Percentiles rank a stretch among this genome's conserved stretches.
phyloP scores from a whole-genome alignment of 2,888 invertebrate species.

The Pyrochroa serraticornis region DNA sequence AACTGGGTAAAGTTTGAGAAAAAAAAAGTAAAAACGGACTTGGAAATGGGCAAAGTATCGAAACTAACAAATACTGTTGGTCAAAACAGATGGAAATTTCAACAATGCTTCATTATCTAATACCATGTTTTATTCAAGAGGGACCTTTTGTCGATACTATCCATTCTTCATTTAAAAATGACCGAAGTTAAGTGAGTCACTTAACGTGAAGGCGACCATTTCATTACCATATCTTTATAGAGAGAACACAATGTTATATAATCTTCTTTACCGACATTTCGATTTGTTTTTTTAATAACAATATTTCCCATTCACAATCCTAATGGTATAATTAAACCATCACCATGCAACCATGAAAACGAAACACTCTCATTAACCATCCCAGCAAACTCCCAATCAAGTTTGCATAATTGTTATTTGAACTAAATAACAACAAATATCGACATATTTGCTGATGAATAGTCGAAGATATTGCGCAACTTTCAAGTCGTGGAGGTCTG shows the following conservation, averaged over 20 bases:
- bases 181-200: background rate
- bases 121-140: too few species aligned
- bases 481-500: slow-evolving; percentile 17
- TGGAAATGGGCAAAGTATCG: too few species aligned
- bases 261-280: background rate
- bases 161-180: too few species aligned
- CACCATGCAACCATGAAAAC: too few species aligned
- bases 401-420: background rate
- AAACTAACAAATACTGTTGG: too few species aligned
- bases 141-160: too few species aligned
- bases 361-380: background rate
- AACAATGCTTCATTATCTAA: too few species aligned
- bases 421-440: slow-evolving; percentile 13
- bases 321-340: too few species aligned
- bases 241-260: slow-evolving; percentile 10
- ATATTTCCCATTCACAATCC: slow-evolving; percentile 6
- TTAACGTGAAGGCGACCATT: slow-evolving; percentile 8
- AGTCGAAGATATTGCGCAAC: slow-evolving; percentile 19
- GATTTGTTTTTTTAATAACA: slow-evolving; percentile 4
- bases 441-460: slow-evolving; percentile 20
- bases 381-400: background rate
- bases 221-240: slow-evolving; percentile 7
- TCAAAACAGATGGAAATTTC: too few species aligned
- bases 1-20: too few species aligned
- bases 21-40: too few species aligned